Evolutionary conservation across 2,888 invertebrate species (phyloP).

Genomic region (Entomobrya multifasciata): DNA sequence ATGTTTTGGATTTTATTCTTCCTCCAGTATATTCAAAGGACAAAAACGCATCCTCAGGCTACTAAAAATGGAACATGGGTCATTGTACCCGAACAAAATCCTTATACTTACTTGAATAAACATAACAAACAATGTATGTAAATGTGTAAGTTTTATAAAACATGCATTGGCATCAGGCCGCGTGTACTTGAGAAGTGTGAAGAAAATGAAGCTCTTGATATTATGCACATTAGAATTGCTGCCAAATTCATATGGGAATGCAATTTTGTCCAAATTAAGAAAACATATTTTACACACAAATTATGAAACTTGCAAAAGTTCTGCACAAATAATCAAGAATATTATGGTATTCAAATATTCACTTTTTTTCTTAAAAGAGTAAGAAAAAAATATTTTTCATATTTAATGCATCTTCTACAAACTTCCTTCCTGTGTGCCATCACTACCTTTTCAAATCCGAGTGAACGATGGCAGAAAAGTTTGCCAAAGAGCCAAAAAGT

Average conservation of each 20-base stretch:
- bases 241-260: too few relatives aligned
- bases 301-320: too few relatives aligned
- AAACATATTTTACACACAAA: too few relatives aligned
- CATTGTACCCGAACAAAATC: constrained; percentile 54
- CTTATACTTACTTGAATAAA: constrained; percentile 15
- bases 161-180: constrained; percentile 3
- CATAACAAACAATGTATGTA: too few relatives aligned
- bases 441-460: not conserved
- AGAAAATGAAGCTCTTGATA: too few relatives aligned
- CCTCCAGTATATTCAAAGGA: constrained; percentile 40
- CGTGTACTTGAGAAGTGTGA: constrained; percentile 13
- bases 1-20: not conserved
- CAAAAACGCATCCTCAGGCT: not conserved
- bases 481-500: too few relatives aligned
- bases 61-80: constrained; percentile 31
- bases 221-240: too few relatives aligned
- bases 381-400: not conserved
- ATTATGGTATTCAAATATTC: too few relatives aligned
- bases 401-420: constrained; percentile 10
- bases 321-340: too few relatives aligned
- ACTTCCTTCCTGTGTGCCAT: constrained; percentile 18
- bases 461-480: too few relatives aligned
- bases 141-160: too few relatives aligned
- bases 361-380: not conserved
- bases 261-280: too few relatives aligned